A percentile compares a stretch with the other conserved stretches of the same genome.
phyloP scores from a whole-genome alignment of 2,113 vertebrate genomes.

The Notothenia rossii region DNA sequence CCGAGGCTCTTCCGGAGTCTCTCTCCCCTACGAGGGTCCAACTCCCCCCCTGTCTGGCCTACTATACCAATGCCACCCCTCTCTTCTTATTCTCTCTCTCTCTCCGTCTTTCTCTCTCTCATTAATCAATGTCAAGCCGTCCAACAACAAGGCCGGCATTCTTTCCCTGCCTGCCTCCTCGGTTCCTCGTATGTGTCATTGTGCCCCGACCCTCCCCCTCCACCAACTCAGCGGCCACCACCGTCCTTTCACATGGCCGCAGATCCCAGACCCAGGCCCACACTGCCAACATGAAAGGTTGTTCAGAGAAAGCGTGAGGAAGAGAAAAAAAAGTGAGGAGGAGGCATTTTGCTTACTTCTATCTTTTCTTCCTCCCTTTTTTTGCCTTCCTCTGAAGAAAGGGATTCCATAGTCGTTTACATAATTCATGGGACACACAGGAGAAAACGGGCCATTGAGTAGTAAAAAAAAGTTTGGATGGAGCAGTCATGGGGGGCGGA shows the following conservation, averaged over 20 bases:
- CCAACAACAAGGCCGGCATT: conserved; percentile 81
- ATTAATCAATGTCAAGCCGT: conserved; percentile 83
- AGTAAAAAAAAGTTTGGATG: conserved; percentile 62
- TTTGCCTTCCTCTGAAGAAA: conserved; percentile 66
- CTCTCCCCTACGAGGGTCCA: conserved; percentile 50
- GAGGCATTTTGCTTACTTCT: conserved; percentile 78
- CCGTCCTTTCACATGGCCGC: conserved; percentile 92
- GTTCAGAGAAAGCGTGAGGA: conserved; percentile 68
- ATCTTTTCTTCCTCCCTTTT: conserved; percentile 70
- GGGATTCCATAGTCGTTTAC: conserved; percentile 88
- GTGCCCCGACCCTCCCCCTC: conserved; percentile 88
- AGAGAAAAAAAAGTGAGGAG: conserved; percentile 84
- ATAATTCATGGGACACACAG: conserved; percentile 95
- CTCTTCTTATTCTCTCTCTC: conserved; percentile 75
- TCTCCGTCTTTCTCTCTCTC: conserved; percentile 71
- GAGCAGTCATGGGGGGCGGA: conserved; percentile 49
- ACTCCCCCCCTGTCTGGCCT: conserved; percentile 49
- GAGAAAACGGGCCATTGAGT: conserved; percentile 84
- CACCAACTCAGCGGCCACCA: conserved; percentile 88
- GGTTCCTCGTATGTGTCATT: conserved; percentile 80
- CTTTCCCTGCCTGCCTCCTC: conserved; percentile 77
- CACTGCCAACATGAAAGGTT: conserved; percentile 91
- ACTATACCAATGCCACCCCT: conserved; percentile 71
- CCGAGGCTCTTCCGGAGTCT: conserved; percentile 77
- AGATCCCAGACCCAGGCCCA: conserved; percentile 85